Conservation (phyloP, 2,797 vertebrate species). For the Sebastolobus alascanus region DNA sequence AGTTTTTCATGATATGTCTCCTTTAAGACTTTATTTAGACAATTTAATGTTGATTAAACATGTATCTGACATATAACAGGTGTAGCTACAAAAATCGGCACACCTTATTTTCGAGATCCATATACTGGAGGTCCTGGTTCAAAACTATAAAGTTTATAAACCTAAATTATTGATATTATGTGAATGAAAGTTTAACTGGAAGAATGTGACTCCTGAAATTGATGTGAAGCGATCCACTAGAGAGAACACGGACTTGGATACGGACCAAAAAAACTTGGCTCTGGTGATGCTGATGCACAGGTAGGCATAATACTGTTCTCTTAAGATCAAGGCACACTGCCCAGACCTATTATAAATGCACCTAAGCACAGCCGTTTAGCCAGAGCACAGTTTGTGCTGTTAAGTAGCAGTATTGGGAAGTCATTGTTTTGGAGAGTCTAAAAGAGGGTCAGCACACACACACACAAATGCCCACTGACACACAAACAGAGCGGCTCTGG, state of each 20-base stretch:
- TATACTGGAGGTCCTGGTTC: not conserved
- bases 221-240: not conserved
- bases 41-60: not conserved
- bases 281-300: not conserved
- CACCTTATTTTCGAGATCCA: not conserved
- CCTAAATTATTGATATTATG: not conserved
- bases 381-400: constrained; percentile 20
- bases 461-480: constrained; percentile 37
- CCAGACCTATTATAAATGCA: not conserved
- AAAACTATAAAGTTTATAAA: not conserved
- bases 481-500: constrained; percentile 42
- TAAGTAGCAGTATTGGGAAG: constrained; percentile 24
- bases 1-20: not conserved
- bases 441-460: constrained; percentile 53
- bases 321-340: not conserved
- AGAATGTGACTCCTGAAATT: not conserved
- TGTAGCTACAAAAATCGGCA: not conserved
- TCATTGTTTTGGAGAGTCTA: constrained; percentile 32
- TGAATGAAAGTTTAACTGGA: constrained; percentile 1
- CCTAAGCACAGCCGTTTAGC: constrained; percentile 7
- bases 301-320: not conserved
- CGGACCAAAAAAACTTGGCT: not conserved
- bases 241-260: not conserved
- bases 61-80: not conserved
- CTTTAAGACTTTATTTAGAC: not conserved